Evolutionary conservation across 2,888 invertebrate species (phyloP).

Genomic region (Oithona nana): DNA sequence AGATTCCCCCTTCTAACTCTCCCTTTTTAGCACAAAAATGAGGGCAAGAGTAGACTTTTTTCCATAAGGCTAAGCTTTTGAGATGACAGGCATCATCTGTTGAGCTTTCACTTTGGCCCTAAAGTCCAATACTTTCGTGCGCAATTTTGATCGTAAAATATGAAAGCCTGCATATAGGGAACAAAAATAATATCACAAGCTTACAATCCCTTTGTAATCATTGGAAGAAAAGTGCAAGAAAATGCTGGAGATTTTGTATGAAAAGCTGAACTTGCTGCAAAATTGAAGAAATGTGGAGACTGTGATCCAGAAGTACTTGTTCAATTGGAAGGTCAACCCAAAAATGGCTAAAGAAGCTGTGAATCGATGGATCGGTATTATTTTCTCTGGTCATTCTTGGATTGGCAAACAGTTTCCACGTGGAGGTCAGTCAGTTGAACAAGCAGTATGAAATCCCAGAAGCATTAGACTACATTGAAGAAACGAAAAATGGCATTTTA

Average conservation of each 20-base stretch:
- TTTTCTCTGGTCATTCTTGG: slow-evolving; percentile 61
- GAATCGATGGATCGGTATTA: slow-evolving; percentile 80
- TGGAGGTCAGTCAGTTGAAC: slow-evolving; percentile 46
- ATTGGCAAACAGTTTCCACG: slow-evolving; percentile 58
- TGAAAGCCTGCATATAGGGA: too few relatives aligned
- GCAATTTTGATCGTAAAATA: too few relatives aligned
- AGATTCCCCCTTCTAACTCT: too few relatives aligned
- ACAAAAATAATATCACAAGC: too few relatives aligned
- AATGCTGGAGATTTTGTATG: slow-evolving; percentile 67
- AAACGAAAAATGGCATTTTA: too few relatives aligned
- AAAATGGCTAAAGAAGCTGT: slow-evolving; percentile 50
- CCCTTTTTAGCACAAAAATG: too few relatives aligned
- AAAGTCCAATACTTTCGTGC: too few relatives aligned
- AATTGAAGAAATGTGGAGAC: slow-evolving; percentile 46
- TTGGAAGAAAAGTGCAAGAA: slow-evolving; percentile 59
- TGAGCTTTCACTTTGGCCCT: too few relatives aligned
- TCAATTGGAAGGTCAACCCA: slow-evolving; percentile 39
- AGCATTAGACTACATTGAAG: slow-evolving; percentile 55
- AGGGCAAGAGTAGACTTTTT: too few relatives aligned
- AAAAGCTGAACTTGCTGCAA: slow-evolving; percentile 38
- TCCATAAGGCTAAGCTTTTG: too few relatives aligned
- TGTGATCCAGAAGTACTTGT: slow-evolving; percentile 54
- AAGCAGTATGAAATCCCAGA: slow-evolving; percentile 66
- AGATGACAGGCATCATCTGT: not conserved
- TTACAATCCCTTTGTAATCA: too few relatives aligned